phyloP scores from a whole-genome alignment of 1,140 invertebrate genomes.

The Leguminivora glycinivorella region DNA sequence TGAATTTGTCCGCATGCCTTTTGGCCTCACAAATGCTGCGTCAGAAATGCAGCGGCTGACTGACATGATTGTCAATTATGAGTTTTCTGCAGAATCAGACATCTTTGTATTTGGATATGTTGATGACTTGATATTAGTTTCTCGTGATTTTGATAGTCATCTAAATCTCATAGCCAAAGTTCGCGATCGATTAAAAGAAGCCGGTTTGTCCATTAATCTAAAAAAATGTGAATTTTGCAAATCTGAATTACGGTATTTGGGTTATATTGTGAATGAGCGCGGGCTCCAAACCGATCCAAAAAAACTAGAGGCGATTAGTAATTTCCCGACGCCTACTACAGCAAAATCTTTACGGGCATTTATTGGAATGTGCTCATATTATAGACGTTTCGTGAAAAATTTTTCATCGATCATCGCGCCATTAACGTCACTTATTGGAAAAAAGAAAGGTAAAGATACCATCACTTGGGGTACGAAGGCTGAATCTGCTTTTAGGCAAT shows the following conservation, averaged over 20 bases:
- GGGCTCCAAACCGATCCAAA: background rate
- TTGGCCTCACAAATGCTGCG: background rate
- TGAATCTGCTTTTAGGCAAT: too few relatives aligned
- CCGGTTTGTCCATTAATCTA: background rate
- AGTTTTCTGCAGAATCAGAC: background rate
- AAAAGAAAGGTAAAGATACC: too few relatives aligned
- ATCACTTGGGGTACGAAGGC: too few relatives aligned
- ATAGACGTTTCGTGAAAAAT: background rate
- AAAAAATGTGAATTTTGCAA: background rate
- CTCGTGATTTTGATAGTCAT: conserved; percentile 7
- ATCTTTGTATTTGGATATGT: background rate
- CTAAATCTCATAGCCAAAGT: background rate
- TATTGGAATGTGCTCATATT: background rate
- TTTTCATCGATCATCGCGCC: background rate
- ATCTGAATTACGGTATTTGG: background rate
- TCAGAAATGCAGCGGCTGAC: background rate
- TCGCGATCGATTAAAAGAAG: background rate
- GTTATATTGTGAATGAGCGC: background rate
- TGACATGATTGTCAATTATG: background rate
- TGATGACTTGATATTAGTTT: background rate
- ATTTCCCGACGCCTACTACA: background rate
- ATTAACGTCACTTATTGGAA: too few relatives aligned
- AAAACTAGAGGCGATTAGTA: too few relatives aligned
- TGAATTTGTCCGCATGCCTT: too few relatives aligned
- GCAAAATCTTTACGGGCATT: background rate